Percentiles rank a stretch among this genome's conserved stretches.
phyloP scores from a whole-genome alignment of 2,113 vertebrate genomes.

The Tragulus kanchil region DNA sequence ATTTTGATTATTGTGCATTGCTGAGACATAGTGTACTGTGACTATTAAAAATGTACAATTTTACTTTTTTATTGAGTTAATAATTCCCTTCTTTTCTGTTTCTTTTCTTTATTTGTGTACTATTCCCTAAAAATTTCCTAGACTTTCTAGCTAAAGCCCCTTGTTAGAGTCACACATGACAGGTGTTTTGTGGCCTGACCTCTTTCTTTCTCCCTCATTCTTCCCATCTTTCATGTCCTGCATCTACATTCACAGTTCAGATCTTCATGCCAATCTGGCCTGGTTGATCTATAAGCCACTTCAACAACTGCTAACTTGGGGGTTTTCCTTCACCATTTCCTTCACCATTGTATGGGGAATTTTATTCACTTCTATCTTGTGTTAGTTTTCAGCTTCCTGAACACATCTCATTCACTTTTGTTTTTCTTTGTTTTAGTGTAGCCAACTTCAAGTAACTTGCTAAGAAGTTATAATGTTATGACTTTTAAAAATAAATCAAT shows the following conservation, averaged over 20 bases:
- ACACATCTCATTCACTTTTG: not conserved
- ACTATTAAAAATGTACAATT: not conserved
- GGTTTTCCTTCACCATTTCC: not conserved
- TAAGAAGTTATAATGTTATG: not conserved
- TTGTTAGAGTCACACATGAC: not conserved
- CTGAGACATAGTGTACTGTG: not conserved
- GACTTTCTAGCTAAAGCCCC: not conserved
- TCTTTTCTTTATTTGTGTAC: not conserved
- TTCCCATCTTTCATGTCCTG: not conserved
- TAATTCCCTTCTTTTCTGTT: not conserved
- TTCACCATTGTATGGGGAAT: not conserved
- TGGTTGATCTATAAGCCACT: not conserved
- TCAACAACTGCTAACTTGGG: not conserved
- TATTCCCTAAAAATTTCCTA: not conserved
- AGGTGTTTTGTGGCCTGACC: not conserved
- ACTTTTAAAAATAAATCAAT: not conserved
- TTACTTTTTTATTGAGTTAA: constrained; percentile 29
- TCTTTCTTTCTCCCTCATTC: not conserved
- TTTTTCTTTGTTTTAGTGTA: not conserved
- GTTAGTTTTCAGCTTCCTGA: not conserved
- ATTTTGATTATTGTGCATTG: not conserved
- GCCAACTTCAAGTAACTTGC: not conserved
- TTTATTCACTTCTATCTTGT: not conserved
- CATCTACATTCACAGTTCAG: not conserved
- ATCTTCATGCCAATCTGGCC: not conserved